Evolutionary conservation across 92 coral and sea anemone species (phyloP), one percentile per base, ranked within the genome.

Genomic region (Siderastrea siderea): DNA sequence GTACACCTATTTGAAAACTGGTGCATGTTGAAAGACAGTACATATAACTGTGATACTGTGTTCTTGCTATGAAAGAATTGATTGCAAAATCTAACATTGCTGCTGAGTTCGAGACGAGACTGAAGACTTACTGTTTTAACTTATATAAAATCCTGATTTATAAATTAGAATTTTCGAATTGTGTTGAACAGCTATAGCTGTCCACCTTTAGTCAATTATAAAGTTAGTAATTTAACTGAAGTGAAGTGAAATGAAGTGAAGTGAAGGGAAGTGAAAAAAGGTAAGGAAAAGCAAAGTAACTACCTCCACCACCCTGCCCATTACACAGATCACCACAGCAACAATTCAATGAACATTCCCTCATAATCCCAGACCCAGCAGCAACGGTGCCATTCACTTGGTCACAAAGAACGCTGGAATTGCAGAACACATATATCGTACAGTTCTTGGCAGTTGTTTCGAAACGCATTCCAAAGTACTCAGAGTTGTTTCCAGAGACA

Each of bases 301-400:
- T 62, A 62, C 68, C 38, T 62, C n/a, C 1, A 0, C 12, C 61
- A 13, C 78, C 78, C 16, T 15, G 78, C 78, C 82, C 82, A 78
- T 78, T 78, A 43, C 82, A 78, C 57, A 60, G 69, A 46, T 78
- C 71, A n/a, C 57, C 52, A 15, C 16, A 13, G 55, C 82, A 60
- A 17, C 82, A 78, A 57, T 6, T 7, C 7, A 78, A 7, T 11
- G 65, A 2, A 16, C 82, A 78, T 47, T 47, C 3, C 43, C 3
- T 4, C 45, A 59, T 6, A 7, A 5, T 78, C 19, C 47, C 50
- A 47, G 17, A 48, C 48, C 14, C 45, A 45, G 69, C 48, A 3
- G 8, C 54, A 45, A 78, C 6, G 12, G 66, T 43, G 54, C 26
- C 45, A 64, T 59, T 78, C 54, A 78, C 47, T 5, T 6, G 53